These are phyloP conservation scores for Mixornis gularis DNA, from an alignment of 2,113 vertebrate genomes.

Conservation along the genomic window DNA sequence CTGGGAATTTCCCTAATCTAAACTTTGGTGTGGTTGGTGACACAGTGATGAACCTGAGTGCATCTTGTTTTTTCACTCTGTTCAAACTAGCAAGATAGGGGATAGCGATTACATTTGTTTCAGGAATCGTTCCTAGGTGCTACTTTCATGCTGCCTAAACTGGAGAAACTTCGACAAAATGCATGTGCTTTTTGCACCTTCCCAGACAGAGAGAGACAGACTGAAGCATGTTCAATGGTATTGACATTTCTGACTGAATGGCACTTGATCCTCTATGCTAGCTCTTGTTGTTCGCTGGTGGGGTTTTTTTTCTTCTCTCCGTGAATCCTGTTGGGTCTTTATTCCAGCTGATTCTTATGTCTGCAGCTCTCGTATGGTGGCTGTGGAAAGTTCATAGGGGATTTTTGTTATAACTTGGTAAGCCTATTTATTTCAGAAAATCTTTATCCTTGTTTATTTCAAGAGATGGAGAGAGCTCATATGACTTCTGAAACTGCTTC, in stretches of 20 bases:
- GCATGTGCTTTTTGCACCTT: not conserved
- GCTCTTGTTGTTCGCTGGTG: not conserved
- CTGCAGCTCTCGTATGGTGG: not conserved
- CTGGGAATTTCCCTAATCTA: not conserved
- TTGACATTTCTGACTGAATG: not conserved
- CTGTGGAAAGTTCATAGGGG: not conserved
- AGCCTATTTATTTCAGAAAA: not conserved
- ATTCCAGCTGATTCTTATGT: not conserved
- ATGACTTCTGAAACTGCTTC: not conserved
- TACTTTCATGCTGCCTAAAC: not conserved
- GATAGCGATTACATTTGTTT: not conserved
- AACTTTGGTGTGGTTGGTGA: not conserved
- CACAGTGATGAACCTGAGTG: not conserved
- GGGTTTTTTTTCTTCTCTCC: rapidly evolving
- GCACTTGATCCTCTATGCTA: not conserved
- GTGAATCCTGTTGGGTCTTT: not conserved
- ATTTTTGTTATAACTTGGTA: not conserved
- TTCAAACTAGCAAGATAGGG: not conserved
- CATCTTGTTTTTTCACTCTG: not conserved
- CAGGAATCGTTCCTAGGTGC: not conserved
- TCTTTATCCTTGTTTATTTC: slow-evolving; percentile 1
- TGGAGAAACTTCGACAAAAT: not conserved
- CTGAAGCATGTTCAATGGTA: not conserved
- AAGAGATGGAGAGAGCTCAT: not conserved
- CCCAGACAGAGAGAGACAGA: not conserved